These are phyloP conservation scores for Microchirus variegatus DNA, from an alignment of 2,797 vertebrate species.

Conservation along the genomic window DNA sequence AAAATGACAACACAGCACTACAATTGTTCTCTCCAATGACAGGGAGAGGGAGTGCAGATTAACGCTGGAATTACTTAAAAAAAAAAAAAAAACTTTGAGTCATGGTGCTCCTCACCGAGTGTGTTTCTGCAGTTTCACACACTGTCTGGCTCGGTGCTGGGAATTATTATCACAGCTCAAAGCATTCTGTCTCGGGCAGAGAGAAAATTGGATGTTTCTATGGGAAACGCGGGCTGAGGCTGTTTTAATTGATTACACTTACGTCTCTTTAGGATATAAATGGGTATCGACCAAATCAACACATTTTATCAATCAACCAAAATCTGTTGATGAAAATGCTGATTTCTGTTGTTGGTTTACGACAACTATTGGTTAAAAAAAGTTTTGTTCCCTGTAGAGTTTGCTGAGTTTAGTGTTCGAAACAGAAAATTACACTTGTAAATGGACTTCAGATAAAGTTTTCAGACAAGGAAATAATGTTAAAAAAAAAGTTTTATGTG, in stretches of 20 bases:
- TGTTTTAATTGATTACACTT: constrained; percentile 36
- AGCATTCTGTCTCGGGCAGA: constrained; percentile 13
- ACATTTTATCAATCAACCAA: too few relatives aligned
- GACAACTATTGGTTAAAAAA: too few relatives aligned
- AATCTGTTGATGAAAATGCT: too few relatives aligned
- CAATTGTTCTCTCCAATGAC: constrained; percentile 25
- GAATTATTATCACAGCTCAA: constrained; percentile 16
- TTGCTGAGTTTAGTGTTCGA: too few relatives aligned
- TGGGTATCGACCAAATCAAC: too few relatives aligned
- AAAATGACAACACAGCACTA: constrained; percentile 15
- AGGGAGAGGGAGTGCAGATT: background rate
- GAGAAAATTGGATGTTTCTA: background rate
- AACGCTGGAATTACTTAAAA: background rate
- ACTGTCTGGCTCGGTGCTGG: background rate
- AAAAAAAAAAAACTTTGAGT: constrained; percentile 21
- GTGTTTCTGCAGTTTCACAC: constrained; percentile 26
- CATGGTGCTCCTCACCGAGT: constrained; percentile 27
- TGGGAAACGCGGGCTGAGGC: too few relatives aligned
- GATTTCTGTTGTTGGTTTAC: too few relatives aligned
- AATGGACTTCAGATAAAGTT: too few relatives aligned
- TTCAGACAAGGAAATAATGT: too few relatives aligned
- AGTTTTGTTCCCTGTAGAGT: too few relatives aligned
- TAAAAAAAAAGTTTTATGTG: too few relatives aligned
- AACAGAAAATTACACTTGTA: too few relatives aligned
- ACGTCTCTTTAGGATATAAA: background rate